A percentile compares a stretch with the other conserved stretches of the same genome.
Evolutionary conservation across 2,888 invertebrate genomes (phyloP).

Genomic region (Cantharis rustica): DNA sequence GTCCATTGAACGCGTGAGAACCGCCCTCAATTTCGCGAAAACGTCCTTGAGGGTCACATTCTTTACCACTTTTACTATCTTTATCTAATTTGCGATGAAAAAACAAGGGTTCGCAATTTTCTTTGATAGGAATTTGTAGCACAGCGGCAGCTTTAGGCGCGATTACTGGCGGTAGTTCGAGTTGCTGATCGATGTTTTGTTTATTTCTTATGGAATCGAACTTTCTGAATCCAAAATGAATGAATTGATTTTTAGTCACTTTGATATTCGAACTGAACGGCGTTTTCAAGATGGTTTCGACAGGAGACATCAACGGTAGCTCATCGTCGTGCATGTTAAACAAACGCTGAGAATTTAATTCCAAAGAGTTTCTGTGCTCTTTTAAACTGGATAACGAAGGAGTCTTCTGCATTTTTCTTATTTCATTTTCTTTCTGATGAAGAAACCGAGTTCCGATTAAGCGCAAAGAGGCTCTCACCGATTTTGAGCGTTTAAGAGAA

Average conservation of each 20-base stretch:
- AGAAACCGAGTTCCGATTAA: conserved; percentile 67
- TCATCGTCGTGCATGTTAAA: conserved; percentile 7
- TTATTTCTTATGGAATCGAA: conserved; percentile 36
- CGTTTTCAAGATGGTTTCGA: conserved; percentile 52
- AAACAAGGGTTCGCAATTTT: conserved; percentile 40
- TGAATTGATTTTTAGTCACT: conserved; percentile 28
- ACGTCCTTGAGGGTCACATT: conserved; percentile 35
- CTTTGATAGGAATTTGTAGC: conserved; percentile 60
- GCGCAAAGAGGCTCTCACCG: conserved; percentile 72
- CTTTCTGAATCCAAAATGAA: conserved; percentile 37
- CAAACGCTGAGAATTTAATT: conserved; percentile 12
- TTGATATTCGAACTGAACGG: conserved; percentile 41
- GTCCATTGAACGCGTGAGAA: conserved; percentile 37
- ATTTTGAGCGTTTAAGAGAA: conserved; percentile 64
- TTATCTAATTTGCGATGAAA: conserved; percentile 17
- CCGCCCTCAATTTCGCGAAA: conserved; percentile 33
- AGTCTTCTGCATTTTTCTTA: conserved; percentile 41
- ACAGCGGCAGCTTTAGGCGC: conserved; percentile 68
- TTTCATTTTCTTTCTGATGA: conserved; percentile 37
- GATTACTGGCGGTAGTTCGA: conserved; percentile 57
- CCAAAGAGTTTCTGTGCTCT: conserved; percentile 34
- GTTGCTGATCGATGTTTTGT: conserved; percentile 38
- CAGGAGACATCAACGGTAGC: conserved; percentile 14
- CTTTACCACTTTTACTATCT: conserved; percentile 37
- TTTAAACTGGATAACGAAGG: conserved; percentile 44